Percentiles rank a stretch among this genome's conserved stretches.
phyloP scores from a whole-genome alignment of 2,888 invertebrate genomes.

The Epistrophe grossulariae region DNA sequence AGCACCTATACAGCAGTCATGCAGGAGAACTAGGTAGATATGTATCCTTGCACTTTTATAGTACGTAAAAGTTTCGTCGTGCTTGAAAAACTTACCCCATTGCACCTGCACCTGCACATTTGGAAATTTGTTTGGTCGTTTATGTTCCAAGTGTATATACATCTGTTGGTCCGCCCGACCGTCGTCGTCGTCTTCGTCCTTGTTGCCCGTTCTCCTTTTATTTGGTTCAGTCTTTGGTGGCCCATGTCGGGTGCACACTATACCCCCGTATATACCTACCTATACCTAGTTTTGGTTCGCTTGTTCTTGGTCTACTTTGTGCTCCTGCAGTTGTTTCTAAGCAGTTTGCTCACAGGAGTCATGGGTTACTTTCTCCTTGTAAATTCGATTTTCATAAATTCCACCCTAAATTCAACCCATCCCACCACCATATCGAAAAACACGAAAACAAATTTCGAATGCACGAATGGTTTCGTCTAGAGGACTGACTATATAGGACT shows the following conservation, averaged over 20 bases:
- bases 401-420: conserved; percentile 22
- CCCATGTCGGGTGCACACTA: conserved; percentile 25
- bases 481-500: conserved; percentile 42
- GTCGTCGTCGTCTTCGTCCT: neutral
- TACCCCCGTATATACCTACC: neutral
- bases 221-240: conserved; percentile 25
- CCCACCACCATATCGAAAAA: conserved; percentile 26
- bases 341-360: conserved; percentile 58
- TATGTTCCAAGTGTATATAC: conserved; percentile 72
- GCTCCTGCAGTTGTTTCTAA: conserved; percentile 33
- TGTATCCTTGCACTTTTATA: conserved; percentile 22
- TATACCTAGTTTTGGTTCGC: conserved; percentile 62
- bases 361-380: conserved; percentile 68
- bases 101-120: conserved; percentile 75
- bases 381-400: conserved; percentile 76
- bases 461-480: conserved; percentile 64
- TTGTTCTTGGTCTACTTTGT: conserved; percentile 36
- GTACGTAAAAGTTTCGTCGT: conserved; percentile 46
- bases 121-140: conserved; percentile 76
- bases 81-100: conserved; percentile 70
- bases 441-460: conserved; percentile 71
- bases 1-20: conserved; percentile 10
- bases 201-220: conserved; percentile 18
- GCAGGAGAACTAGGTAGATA: conserved; percentile 17
- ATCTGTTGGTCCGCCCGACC: conserved; percentile 62